phyloP scores from a whole-genome alignment of 1,140 invertebrate species.

The Eciton burchellii region DNA sequence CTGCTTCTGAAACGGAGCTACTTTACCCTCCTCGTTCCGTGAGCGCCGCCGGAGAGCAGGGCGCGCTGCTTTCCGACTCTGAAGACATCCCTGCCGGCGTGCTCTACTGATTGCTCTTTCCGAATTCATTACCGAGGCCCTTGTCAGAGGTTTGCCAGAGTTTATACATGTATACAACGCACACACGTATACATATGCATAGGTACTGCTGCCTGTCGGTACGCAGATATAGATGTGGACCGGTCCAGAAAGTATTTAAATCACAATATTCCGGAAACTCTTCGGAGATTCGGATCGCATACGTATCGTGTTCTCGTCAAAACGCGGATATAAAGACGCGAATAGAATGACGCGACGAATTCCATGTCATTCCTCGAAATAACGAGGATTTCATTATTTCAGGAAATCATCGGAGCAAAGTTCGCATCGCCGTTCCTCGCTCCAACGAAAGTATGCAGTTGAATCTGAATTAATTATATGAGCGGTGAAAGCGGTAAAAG shows the following conservation, averaged over 20 bases:
- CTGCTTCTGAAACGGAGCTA: constrained; percentile 73
- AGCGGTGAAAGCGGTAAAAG: constrained; percentile 23
- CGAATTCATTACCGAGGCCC: constrained; percentile 83
- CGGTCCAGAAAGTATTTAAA: not conserved
- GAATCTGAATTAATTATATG: not conserved
- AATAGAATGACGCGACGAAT: too few species aligned
- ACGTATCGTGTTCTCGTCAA: too few species aligned
- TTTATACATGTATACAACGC: too few species aligned
- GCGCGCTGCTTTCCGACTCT: constrained; percentile 64
- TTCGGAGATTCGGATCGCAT: not conserved
- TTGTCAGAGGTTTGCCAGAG: constrained; percentile 73
- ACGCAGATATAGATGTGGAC: constrained; percentile 29
- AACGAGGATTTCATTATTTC: too few species aligned
- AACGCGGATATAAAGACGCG: too few species aligned
- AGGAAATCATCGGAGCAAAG: not conserved
- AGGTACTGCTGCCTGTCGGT: constrained; percentile 35
- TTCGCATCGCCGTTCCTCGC: not conserved
- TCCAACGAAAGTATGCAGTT: not conserved
- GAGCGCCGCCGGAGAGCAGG: constrained; percentile 45
- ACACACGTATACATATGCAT: too few species aligned
- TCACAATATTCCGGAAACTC: not conserved
- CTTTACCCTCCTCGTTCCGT: constrained; percentile 45
- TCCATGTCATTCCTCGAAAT: too few species aligned
- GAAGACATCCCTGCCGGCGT: constrained; percentile 51
- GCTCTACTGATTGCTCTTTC: constrained; percentile 83